Percentiles rank a stretch among this genome's conserved stretches.
phyloP scores from a whole-genome alignment of 2,888 invertebrate genomes.

The Protodeltote pygarga region DNA sequence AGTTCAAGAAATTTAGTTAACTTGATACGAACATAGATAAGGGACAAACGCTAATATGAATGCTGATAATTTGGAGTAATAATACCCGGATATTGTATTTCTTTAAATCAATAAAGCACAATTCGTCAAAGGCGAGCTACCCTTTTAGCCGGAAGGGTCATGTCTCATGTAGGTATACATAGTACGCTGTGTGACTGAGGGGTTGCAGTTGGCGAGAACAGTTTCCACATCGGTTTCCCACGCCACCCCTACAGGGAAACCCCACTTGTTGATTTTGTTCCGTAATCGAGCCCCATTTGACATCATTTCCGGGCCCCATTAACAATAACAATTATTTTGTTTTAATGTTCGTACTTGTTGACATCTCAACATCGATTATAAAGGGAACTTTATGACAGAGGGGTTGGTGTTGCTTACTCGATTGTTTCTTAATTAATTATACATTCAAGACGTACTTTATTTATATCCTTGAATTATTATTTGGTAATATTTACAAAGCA shows the following conservation, averaged over 20 bases:
- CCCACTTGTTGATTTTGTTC: constrained; percentile 80
- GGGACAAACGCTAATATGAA: too few relatives aligned
- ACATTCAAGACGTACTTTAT: constrained; percentile 14
- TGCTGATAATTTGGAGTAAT: not conserved
- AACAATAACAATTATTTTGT: constrained; percentile 61
- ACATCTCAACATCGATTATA: constrained; percentile 47
- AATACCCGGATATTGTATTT: constrained; percentile 11
- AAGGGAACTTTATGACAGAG: constrained; percentile 28
- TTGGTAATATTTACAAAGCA: too few relatives aligned
- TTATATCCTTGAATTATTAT: constrained; percentile 23
- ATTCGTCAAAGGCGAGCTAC: constrained; percentile 31
- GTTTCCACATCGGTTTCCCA: constrained; percentile 78
- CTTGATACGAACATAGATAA: too few relatives aligned
- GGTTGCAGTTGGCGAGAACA: constrained; percentile 76
- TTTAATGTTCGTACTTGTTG: constrained; percentile 55
- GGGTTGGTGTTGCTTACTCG: constrained; percentile 19
- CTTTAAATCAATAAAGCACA: constrained; percentile 42
- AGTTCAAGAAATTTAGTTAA: too few relatives aligned
- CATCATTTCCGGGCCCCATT: constrained; percentile 72
- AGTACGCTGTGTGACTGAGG: too few relatives aligned
- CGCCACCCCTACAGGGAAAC: constrained; percentile 76
- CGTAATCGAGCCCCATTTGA: constrained; percentile 68
- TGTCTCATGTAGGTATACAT: constrained; percentile 59
- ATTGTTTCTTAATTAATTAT: constrained; percentile 31
- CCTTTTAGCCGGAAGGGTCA: constrained; percentile 73